Conservation (phyloP, 2,113 vertebrate genomes). For the Mustelus asterias region DNA sequence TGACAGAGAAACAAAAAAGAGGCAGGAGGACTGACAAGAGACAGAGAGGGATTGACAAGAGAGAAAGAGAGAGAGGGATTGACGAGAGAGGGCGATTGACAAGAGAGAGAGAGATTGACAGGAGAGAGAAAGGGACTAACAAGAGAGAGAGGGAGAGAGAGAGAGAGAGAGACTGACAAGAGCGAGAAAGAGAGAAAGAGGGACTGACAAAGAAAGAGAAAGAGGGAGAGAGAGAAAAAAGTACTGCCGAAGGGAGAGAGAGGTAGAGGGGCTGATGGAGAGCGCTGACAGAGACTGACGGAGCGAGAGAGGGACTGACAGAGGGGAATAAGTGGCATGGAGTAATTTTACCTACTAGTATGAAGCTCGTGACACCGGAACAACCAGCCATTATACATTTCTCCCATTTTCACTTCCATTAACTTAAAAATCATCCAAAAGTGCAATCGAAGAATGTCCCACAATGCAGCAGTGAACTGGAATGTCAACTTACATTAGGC, state of each 20-base stretch:
- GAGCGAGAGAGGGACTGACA: background rate
- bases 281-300: conserved; percentile 32
- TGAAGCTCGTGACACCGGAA: background rate
- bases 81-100: too few relatives aligned
- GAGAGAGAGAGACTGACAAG: background rate
- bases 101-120: too few relatives aligned
- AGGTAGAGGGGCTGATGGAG: background rate
- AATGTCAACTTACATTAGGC: too few relatives aligned
- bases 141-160: background rate
- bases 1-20: too few relatives aligned
- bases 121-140: background rate
- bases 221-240: background rate
- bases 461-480: background rate
- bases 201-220: background rate
- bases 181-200: too few relatives aligned
- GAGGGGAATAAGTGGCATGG: background rate
- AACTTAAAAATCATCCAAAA: background rate
- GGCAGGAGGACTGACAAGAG: too few relatives aligned
- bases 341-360: background rate
- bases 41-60: too few relatives aligned
- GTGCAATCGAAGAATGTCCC: background rate
- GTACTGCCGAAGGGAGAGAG: background rate
- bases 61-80: background rate
- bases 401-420: background rate
- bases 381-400: background rate